Evolutionary conservation across 2,888 invertebrate species (phyloP).

Genomic region (Chesias legatella): DNA sequence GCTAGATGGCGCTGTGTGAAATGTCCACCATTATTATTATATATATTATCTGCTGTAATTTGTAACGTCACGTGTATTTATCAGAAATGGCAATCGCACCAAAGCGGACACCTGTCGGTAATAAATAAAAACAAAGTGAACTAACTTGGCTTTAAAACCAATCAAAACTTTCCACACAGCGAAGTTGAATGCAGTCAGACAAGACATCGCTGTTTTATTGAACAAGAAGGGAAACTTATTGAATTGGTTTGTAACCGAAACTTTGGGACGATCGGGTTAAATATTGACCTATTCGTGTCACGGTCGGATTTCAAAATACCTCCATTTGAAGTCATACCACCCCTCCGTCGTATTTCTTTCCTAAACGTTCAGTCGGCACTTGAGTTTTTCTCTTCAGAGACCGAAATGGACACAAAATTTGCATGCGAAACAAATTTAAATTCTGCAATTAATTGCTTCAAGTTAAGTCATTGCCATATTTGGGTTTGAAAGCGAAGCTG

Average conservation of each 20-base stretch:
- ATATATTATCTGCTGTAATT: too few relatives aligned
- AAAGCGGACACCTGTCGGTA: conserved; percentile 7
- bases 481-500: conserved; percentile 16
- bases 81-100: too few relatives aligned
- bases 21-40: too few relatives aligned
- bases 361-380: conserved; percentile 5
- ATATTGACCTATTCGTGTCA: conserved; percentile 40
- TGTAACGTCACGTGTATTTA: too few relatives aligned
- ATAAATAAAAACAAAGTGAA: conserved; percentile 37
- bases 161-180: conserved; percentile 62
- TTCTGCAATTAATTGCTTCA: conserved; percentile 15
- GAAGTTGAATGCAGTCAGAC: conserved; percentile 54
- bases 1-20: too few relatives aligned
- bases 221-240: conserved; percentile 50
- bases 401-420: conserved; percentile 13
- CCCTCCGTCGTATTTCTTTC: conserved; percentile 11
- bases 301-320: conserved; percentile 25
- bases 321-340: conserved; percentile 15
- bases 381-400: too few relatives aligned
- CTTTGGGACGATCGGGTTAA: conserved; percentile 45
- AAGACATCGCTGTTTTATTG: conserved; percentile 60
- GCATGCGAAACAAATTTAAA: conserved; percentile 24
- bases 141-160: conserved; percentile 52
- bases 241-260: conserved; percentile 53
- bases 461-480: conserved; percentile 18